Evolutionary conservation across 1,140 invertebrate genomes (phyloP).

Genomic region (Tigriopus japonicus): DNA sequence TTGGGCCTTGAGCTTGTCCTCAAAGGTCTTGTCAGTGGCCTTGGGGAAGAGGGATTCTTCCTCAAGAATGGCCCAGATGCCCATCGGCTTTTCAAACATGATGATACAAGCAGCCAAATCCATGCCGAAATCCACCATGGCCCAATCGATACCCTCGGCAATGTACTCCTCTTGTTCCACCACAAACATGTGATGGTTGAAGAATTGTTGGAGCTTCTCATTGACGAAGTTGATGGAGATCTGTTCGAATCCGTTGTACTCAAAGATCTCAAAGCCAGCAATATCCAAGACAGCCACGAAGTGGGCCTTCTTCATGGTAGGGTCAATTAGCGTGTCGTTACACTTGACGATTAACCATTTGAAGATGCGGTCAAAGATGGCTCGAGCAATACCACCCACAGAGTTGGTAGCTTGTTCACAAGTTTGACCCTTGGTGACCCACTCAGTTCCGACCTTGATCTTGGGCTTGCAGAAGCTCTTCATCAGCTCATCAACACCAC

Average conservation of each 20-base stretch:
- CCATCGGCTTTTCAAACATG: constrained; percentile 26
- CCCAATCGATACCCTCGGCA: constrained; percentile 33
- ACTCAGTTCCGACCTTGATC: constrained; percentile 98
- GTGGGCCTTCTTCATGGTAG: constrained; percentile 89
- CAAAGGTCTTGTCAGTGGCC: constrained; percentile 26
- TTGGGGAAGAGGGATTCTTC: constrained; percentile 26
- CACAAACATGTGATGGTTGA: constrained; percentile 58
- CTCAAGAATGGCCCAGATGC: constrained; percentile 28
- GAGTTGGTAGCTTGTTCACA: constrained; percentile 51
- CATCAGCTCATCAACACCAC: constrained; percentile 71
- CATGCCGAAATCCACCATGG: constrained; percentile 16
- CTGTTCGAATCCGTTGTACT: constrained; percentile 40
- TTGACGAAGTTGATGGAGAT: constrained; percentile 41
- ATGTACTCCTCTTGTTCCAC: constrained; percentile 42
- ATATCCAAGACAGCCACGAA: constrained; percentile 99
- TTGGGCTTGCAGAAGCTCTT: constrained; percentile 93
- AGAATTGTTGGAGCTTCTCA: constrained; percentile 50
- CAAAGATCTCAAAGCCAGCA: constrained; percentile 99
- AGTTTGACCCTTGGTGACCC: constrained; percentile 95
- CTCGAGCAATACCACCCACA: constrained; percentile 89
- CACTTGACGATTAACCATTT: constrained; percentile 93
- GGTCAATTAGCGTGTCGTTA: constrained; percentile 88
- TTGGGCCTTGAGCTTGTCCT: constrained; percentile 25
- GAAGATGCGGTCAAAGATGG: constrained; percentile 90
- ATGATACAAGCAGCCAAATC: constrained; percentile 9